Base-by-base conservation (phyloP, 2,797 vertebrate genomes). In the Cheirogaleus major region DNA sequence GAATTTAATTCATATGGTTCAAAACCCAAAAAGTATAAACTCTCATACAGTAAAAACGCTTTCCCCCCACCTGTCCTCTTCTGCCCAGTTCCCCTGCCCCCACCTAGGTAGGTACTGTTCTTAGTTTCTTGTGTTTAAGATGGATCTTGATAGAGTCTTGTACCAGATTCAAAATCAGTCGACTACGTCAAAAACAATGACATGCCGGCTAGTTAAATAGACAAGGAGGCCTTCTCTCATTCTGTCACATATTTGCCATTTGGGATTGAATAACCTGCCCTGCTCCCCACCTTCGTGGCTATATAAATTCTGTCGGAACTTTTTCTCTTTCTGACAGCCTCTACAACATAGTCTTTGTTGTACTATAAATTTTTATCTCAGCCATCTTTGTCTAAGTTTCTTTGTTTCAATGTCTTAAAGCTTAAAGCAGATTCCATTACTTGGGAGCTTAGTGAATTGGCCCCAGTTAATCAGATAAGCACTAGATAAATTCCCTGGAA, bases 401-500 rank as follows among this genome's bases (percentile, higher is more conserved):
- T 97, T 97, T 87, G 85, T 97, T 85, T 94, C 72, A 32, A 23
- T 86, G 79, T 84, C 93, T 70, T 17, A 48, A 95, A 97, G 50
- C 90, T 97, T 97, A 79, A 92, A 85, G 30, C 50, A 96, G 67
- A 93, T 97, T 63, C 82, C 78, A 95, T 92, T 89, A 81, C 72
- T 92, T 97, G 32, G 25, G 57, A 9, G 30, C 91, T 96, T 93
- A 95, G 52, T 91, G 80, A 93, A 55, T 91, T 96, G 89, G 38
- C 69, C 45, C 83, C 90, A 63, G 38, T 91, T 95, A 84, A 93
- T 96, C 96, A 95, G 79, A 89, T 80, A 97, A 97, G 23, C 30
- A 89, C 41, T 95, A 59, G 59, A 96, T 93, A 89, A 96, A 96
- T 91, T 97, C 95, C 50, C 55, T 95, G 80, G 93, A 92, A 97